phyloP scores from a whole-genome alignment of 2,113 vertebrate genomes.

The Sturnira hondurensis region DNA sequence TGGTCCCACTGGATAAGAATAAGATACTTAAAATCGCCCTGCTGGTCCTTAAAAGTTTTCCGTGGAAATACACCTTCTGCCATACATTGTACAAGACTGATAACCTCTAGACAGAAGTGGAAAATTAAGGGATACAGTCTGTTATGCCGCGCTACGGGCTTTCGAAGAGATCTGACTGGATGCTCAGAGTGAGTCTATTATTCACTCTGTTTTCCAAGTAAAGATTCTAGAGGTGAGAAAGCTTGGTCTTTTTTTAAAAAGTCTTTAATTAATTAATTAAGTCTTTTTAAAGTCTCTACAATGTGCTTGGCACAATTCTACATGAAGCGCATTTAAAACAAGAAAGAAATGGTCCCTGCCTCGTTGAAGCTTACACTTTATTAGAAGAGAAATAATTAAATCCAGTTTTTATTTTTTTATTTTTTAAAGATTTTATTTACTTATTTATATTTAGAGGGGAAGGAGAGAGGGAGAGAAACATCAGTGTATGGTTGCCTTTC shows the following conservation, averaged over 20 bases:
- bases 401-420: not conserved
- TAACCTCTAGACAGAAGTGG: not conserved
- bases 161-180: not conserved
- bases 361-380: not conserved
- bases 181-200: not conserved
- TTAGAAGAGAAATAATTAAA: slow-evolving; percentile 6
- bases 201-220: not conserved
- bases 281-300: not conserved
- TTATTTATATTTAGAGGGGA: no score
- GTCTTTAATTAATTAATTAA: not conserved
- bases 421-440: no score
- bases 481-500: no score
- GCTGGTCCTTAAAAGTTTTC: not conserved
- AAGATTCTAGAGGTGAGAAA: not conserved
- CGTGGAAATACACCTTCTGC: not conserved
- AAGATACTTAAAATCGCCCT: not conserved
- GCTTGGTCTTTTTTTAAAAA: not conserved
- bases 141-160: not conserved
- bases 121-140: not conserved
- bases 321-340: not conserved
- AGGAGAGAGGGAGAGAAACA: no score
- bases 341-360: not conserved
- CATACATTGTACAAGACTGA: not conserved
- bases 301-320: not conserved
- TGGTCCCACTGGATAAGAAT: not conserved